Evolutionary conservation across 2,888 invertebrate species (phyloP).

Genomic region (Hipparchia sbordonii): DNA sequence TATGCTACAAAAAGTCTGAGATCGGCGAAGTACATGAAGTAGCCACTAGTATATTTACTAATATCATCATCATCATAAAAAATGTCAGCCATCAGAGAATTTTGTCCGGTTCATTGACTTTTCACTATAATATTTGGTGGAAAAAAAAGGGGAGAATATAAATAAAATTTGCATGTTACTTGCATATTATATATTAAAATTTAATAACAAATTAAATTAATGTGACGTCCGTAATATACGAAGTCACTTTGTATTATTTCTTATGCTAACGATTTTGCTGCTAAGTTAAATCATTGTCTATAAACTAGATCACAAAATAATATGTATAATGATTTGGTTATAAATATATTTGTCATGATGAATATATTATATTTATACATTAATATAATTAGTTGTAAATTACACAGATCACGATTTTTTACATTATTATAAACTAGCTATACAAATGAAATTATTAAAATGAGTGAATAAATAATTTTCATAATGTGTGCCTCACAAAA

Average conservation of each 20-base stretch:
- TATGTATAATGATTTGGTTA: constrained; percentile 59
- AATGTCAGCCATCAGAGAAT: neutral
- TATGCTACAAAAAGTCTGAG: no score
- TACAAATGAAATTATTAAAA: constrained; percentile 16
- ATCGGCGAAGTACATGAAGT: no score
- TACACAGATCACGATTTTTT: constrained; percentile 48
- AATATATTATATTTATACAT: constrained; percentile 40
- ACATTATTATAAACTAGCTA: constrained; percentile 6
- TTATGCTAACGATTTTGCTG: constrained; percentile 29
- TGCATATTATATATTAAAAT: constrained; percentile 62
- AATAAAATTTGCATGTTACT: constrained; percentile 38
- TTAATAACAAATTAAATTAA: constrained; percentile 68
- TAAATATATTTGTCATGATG: constrained; percentile 71
- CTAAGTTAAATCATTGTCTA: constrained; percentile 22
- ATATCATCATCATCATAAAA: no score
- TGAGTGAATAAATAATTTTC: constrained; percentile 32
- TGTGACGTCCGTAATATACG: constrained; percentile 76
- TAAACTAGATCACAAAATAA: constrained; percentile 52
- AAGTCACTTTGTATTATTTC: constrained; percentile 46
- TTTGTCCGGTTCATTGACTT: neutral
- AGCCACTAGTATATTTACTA: no score
- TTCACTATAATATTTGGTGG: neutral
- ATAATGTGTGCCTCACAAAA: constrained; percentile 34
- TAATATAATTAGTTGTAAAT: constrained; percentile 42
- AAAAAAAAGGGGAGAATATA: constrained; percentile 18